Evolutionary conservation across 2,113 vertebrate species (phyloP).

Genomic region (Petroica traversi): DNA sequence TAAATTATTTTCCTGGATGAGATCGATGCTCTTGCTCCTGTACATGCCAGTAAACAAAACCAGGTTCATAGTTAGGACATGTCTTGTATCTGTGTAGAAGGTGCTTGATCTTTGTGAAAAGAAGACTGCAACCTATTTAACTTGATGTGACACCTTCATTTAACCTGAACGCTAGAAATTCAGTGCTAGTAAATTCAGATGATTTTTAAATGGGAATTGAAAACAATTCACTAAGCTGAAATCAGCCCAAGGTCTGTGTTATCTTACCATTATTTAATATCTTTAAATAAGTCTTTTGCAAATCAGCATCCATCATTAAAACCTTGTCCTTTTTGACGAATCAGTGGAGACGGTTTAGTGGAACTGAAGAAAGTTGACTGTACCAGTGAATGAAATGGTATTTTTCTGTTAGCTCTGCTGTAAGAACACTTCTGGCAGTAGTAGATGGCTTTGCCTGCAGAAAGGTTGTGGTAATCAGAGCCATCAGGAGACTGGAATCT

Average conservation of each 20-base stretch:
- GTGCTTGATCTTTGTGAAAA: background rate
- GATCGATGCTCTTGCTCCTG: slow-evolving; percentile 86
- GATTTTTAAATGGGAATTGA: background rate
- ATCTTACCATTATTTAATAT: background rate
- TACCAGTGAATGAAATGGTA: background rate
- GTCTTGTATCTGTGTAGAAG: background rate
- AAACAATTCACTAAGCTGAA: background rate
- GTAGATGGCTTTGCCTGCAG: slow-evolving; percentile 86
- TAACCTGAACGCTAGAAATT: background rate
- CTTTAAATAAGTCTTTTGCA: background rate
- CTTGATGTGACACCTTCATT: background rate
- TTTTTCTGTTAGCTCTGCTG: slow-evolving; percentile 80
- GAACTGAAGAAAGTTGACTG: background rate
- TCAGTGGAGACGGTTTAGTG: background rate
- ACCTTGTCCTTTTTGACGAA: background rate
- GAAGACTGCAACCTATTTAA: background rate
- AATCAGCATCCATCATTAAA: background rate
- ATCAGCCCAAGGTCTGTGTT: background rate
- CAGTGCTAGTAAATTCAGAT: background rate
- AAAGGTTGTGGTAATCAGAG: slow-evolving; percentile 89
- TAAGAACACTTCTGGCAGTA: slow-evolving; percentile 87
- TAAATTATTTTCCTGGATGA: slow-evolving; percentile 93
- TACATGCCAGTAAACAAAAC: slow-evolving; percentile 87
- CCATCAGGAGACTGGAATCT: slow-evolving; percentile 89
- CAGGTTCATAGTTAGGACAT: slow-evolving; percentile 85